Evolutionary conservation across 1,140 invertebrate species (phyloP).

Genomic region (Carposina sasakii): DNA sequence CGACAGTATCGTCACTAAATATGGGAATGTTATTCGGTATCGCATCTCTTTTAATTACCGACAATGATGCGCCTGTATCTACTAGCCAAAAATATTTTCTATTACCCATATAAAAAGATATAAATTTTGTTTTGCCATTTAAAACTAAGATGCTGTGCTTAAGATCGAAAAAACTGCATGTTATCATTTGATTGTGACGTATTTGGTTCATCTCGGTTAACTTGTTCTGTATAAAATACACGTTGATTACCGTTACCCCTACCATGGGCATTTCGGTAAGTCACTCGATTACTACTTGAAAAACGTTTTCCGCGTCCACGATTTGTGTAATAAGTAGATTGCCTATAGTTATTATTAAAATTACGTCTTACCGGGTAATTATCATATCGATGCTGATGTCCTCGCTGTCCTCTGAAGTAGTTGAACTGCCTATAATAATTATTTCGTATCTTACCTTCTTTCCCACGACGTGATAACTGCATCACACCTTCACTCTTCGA

Average conservation of each 20-base stretch:
- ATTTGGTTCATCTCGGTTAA: neutral
- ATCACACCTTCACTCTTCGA: neutral
- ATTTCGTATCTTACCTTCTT: neutral
- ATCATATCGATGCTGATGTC: neutral
- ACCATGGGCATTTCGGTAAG: neutral
- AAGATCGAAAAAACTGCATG: neutral
- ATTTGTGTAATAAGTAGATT: neutral
- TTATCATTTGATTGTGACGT: neutral
- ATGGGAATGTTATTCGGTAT: neutral
- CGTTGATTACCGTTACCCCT: neutral
- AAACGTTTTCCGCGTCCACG: neutral
- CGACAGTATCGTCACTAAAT: neutral
- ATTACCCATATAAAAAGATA: neutral
- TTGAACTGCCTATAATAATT: neutral
- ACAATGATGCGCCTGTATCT: neutral
- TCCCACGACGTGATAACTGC: neutral
- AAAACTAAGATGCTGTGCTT: neutral
- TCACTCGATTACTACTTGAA: neutral
- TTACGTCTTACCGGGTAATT: neutral
- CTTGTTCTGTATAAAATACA: neutral
- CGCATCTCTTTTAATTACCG: neutral
- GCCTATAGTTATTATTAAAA: neutral
- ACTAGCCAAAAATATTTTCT: neutral
- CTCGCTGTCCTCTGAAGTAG: neutral
- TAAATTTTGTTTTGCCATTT: neutral